Percentiles rank a stretch among this genome's conserved stretches.
These are phyloP conservation scores for Aplocera efformata DNA, from an alignment of 2,888 invertebrate species.

Conservation along the genomic window DNA sequence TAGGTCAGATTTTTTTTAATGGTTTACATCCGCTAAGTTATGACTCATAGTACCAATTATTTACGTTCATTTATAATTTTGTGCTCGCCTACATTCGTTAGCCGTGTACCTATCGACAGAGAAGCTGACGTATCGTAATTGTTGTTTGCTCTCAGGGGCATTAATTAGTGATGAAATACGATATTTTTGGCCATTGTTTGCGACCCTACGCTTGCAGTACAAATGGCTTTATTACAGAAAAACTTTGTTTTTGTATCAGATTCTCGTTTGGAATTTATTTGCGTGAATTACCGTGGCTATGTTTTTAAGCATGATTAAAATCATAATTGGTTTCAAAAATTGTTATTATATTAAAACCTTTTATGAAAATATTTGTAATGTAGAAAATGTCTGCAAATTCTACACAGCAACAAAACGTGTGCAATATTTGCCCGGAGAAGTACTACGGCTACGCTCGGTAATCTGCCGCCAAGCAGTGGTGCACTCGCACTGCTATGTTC, in stretches of 20 bases:
- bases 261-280: conserved; percentile 8
- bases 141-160: conserved; percentile 61
- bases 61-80: no score
- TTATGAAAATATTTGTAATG: no score
- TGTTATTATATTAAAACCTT: background rate
- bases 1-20: no score
- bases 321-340: conserved; percentile 5
- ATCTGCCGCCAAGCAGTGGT: no score
- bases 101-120: background rate
- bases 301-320: conserved; percentile 13
- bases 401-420: no score
- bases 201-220: background rate
- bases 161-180: conserved; percentile 72
- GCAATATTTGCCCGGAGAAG: no score
- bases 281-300: conserved; percentile 4
- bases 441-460: no score
- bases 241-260: background rate
- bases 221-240: background rate
- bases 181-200: conserved; percentile 58
- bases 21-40: no score
- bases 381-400: no score
- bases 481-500: no score
- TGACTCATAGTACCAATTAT: no score
- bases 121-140: conserved; percentile 58
- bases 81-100: no score